Evolutionary conservation across 2,113 vertebrate genomes (phyloP).

Genomic region (Serilophus lunatus): DNA sequence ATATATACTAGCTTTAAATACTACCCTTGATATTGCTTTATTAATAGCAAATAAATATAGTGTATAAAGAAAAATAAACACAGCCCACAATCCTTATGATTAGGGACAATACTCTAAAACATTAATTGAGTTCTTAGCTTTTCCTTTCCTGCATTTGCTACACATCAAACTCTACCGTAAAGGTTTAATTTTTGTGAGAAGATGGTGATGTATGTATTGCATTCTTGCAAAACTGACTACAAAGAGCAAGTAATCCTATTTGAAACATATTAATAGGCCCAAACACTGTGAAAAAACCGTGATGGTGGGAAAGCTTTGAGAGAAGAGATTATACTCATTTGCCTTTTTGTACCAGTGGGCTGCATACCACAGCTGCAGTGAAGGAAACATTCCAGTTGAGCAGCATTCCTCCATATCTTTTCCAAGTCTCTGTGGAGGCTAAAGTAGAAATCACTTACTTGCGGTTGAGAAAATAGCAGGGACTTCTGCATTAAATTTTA

Average conservation of each 20-base stretch:
- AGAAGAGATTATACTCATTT: not conserved
- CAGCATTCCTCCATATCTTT: slow-evolving; percentile 42
- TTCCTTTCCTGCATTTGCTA: not conserved
- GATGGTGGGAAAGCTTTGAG: not conserved
- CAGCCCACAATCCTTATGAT: not conserved
- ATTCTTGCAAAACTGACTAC: not conserved
- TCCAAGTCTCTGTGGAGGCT: slow-evolving; percentile 19
- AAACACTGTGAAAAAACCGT: not conserved
- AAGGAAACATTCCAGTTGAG: slow-evolving; percentile 42
- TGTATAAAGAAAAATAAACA: not conserved
- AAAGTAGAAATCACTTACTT: slow-evolving; percentile 37
- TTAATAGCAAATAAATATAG: not conserved
- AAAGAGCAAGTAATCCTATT: not conserved
- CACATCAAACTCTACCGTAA: not conserved
- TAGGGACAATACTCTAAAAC: not conserved
- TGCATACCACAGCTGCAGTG: not conserved
- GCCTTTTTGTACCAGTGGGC: not conserved
- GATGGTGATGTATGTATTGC: not conserved
- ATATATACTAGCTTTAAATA: not conserved
- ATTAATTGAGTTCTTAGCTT: not conserved
- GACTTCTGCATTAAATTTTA: slow-evolving; percentile 56
- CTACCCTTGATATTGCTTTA: not conserved
- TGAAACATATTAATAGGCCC: not conserved
- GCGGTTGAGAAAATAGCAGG: slow-evolving; percentile 29
- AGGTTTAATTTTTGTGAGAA: not conserved